Evolutionary conservation across 2,888 invertebrate species (phyloP).

Genomic region (Lasioglossum villosulum): DNA sequence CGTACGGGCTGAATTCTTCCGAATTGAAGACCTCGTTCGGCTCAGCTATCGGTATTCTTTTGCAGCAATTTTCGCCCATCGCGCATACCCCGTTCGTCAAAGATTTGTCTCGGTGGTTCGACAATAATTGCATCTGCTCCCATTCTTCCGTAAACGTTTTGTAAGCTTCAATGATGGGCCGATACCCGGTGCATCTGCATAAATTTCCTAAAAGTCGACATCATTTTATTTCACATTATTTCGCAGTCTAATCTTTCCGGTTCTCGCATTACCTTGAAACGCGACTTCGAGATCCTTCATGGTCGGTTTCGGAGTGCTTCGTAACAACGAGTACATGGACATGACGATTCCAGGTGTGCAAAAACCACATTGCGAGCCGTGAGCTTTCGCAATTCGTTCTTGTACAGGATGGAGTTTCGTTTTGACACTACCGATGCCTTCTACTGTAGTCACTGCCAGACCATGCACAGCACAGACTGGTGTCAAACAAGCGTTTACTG

Average conservation of each 20-base stretch:
- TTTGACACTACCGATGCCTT: conserved; percentile 95
- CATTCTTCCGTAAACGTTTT: conserved; percentile 93
- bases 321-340: conserved; percentile 96
- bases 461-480: conserved; percentile 96
- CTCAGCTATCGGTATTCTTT: conserved; percentile 76
- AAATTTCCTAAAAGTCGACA: conserved; percentile 86
- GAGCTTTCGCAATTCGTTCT: conserved; percentile 94
- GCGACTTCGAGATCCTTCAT: conserved; percentile 92
- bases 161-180: conserved; percentile 96
- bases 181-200: conserved; percentile 97
- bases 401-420: conserved; percentile 94
- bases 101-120: conserved; percentile 67
- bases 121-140: conserved; percentile 85
- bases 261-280: conserved; percentile 88
- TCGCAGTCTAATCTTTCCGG: background rate
- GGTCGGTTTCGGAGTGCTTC: conserved; percentile 90
- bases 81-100: conserved; percentile 84
- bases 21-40: conserved; percentile 86
- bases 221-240: background rate
- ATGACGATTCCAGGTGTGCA: conserved; percentile 98
- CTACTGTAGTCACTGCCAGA: conserved; percentile 95
- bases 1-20: conserved; percentile 89
- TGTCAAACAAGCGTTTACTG: conserved; percentile 95
- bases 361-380: conserved; percentile 98
- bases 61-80: conserved; percentile 90